Percentiles rank a stretch among this genome's conserved stretches.
Evolutionary conservation across 2,113 vertebrate species (phyloP).

Genomic region (Ploceus nigricollis): DNA sequence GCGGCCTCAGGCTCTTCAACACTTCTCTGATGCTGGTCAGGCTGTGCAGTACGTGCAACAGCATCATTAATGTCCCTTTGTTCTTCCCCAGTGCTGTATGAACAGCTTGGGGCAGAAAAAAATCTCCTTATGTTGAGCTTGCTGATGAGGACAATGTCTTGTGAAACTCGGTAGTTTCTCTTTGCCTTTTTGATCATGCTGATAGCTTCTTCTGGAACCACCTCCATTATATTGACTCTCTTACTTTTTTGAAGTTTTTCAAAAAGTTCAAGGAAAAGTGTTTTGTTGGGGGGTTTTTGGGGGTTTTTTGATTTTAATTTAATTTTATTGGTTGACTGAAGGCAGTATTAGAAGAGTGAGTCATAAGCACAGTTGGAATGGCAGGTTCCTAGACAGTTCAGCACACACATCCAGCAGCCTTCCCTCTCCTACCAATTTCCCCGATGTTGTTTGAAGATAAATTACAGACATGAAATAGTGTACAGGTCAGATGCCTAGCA

Average conservation of each 20-base stretch:
- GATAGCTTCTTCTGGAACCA: neutral
- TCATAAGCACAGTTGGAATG: neutral
- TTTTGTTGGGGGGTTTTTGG: neutral
- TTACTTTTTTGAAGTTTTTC: neutral
- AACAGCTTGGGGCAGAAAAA: neutral
- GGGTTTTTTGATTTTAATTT: fast-evolving
- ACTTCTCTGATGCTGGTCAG: neutral
- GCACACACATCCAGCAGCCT: neutral
- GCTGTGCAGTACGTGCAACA: neutral
- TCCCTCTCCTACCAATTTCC: neutral
- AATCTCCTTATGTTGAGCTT: neutral
- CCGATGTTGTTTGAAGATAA: neutral
- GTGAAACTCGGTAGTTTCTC: neutral
- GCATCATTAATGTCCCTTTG: neutral
- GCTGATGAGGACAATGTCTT: neutral
- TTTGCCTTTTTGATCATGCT: neutral
- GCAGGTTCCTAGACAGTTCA: neutral
- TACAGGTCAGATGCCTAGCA: neutral
- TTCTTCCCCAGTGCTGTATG: neutral
- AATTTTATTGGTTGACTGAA: neutral
- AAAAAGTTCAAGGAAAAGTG: neutral
- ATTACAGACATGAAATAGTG: neutral
- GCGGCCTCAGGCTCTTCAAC: fast-evolving
- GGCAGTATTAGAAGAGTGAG: neutral
- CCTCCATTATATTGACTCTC: neutral